A percentile compares a stretch with the other conserved stretches of the same genome.
Evolutionary conservation across 1,140 invertebrate genomes (phyloP).

Genomic region (Pteromalus puparum): DNA sequence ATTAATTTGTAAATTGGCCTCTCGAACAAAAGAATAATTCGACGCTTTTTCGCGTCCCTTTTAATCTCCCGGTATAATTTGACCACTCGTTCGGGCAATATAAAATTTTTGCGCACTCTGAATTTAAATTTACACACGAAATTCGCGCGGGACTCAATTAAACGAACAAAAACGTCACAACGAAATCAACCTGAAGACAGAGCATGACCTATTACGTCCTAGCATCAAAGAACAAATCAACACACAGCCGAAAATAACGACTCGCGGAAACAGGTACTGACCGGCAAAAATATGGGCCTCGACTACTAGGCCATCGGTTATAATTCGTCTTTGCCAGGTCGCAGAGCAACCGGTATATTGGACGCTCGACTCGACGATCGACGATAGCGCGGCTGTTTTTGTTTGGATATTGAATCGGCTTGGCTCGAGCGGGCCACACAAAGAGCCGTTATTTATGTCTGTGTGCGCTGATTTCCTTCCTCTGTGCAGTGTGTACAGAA

Average conservation of each 20-base stretch:
- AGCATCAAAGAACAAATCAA: no score
- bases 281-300: slow-evolving; percentile 63
- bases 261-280: slow-evolving; percentile 51
- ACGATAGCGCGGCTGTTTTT: slow-evolving; percentile 30
- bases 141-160: not conserved
- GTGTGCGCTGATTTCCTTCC: slow-evolving; percentile 23
- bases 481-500: not conserved
- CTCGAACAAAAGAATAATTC: no score
- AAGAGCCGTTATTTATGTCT: slow-evolving; percentile 40
- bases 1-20: no score
- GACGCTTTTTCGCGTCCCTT: not conserved
- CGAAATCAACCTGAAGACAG: not conserved
- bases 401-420: slow-evolving; percentile 39
- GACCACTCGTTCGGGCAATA: not conserved
- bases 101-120: no score
- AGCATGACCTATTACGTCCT: not conserved
- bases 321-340: slow-evolving; percentile 58
- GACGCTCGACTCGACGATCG: slow-evolving; percentile 5
- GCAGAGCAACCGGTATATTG: slow-evolving; percentile 29
- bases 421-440: not conserved
- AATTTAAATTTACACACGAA: not conserved
- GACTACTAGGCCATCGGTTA: slow-evolving; percentile 57
- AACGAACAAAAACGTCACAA: not conserved
- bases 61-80: not conserved
- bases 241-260: no score